These are phyloP conservation scores for Diadema setosum DNA, from an alignment of 35 echinoderm and acorn worm species.

Conservation along the genomic window DNA sequence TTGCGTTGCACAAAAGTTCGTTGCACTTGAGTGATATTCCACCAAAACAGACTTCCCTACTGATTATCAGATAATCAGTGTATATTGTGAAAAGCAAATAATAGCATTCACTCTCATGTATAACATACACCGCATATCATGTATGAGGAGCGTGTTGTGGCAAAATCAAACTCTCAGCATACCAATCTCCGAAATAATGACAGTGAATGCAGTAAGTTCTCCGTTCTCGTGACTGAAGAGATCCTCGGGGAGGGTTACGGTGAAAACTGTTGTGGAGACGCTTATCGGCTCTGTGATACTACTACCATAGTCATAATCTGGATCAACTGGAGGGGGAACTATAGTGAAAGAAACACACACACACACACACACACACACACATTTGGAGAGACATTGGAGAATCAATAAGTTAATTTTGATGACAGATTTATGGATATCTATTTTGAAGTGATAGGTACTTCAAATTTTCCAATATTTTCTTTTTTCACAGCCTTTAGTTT, in stretches of 20 bases:
- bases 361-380: no score
- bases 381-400: background rate
- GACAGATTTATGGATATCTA: background rate
- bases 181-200: slow-evolving; percentile 29
- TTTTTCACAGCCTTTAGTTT: no score
- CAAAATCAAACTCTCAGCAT: background rate
- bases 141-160: background rate
- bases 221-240: slow-evolving; percentile 42
- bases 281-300: background rate
- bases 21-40: no score
- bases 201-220: background rate
- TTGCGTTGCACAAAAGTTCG: background rate
- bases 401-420: background rate
- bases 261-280: background rate
- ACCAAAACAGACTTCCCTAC: no score
- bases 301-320: background rate
- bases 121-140: background rate
- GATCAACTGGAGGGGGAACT: background rate
- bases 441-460: background rate
- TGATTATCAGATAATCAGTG: background rate
- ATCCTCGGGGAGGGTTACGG: background rate
- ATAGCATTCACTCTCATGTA: no score
- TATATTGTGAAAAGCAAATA: background rate
- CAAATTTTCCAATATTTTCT: background rate
- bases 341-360: background rate